Base-by-base conservation (phyloP, 2,113 vertebrate species). In the Oryzias javanicus region DNA sequence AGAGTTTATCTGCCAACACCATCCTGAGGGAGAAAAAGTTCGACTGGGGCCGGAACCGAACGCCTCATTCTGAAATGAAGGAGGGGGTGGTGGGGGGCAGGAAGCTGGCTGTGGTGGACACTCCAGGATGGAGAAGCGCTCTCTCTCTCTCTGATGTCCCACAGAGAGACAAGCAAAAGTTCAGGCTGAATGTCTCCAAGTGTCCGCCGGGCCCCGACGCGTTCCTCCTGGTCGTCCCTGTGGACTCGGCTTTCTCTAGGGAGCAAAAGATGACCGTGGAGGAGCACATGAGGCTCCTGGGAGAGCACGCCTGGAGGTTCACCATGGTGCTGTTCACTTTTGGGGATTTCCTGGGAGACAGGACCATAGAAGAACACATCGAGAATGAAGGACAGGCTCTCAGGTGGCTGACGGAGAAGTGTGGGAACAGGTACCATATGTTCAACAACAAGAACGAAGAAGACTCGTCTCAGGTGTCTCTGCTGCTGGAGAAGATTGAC, bases 271-370 rank as follows among this genome's bases (percentile, higher is more conserved):
- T 0, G 12, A 55, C 0, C 0, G 15, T 85, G 27, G 68, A 82
- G 49, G 61, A 83, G 1, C 57, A 85, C 56, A 73, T 83, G 74
- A 80, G 78, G 56, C 78, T 86, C 12, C 67, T 82, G 10, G 78
- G 78, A 3, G 49, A 75, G 24, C 14, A 16, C 10, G 82, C 55
- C 3, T 86, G 84, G 84, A 47, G 13, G 5, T 65, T 72, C 59
- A 74, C 55, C 4, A 48, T 86, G 61, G 73, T 88, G 45, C 66
- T 85, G 19, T 86, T 88, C 78, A 85, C 84, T 15, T 81, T 15
- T 4, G 79, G 79, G 4, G 82, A 82, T 24, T 69, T 20, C 25
- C 77, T 87, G 0, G 48, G 27, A 1, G 17, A 15, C 15, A 79
- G 51, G 42, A 40, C 54, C 0, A 76, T 74, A 13, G 86, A 86